phyloP scores from a whole-genome alignment of 2,888 invertebrate species.

The Lamellibrachia columna region DNA sequence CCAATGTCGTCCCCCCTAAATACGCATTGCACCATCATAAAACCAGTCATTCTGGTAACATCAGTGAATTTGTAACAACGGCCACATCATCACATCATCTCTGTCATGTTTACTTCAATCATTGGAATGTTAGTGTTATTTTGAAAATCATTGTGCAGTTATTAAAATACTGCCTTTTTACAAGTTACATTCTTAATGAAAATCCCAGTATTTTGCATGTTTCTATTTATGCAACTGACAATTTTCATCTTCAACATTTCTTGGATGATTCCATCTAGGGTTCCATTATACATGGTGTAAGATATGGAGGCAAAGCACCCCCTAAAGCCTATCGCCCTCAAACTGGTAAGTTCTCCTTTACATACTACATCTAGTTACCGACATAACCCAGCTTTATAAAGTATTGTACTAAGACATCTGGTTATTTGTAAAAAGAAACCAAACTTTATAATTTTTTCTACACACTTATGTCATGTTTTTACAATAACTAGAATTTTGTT shows the following conservation, averaged over 20 bases:
- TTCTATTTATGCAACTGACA: neutral
- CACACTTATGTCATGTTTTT: too few relatives aligned
- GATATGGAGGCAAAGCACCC: constrained; percentile 57
- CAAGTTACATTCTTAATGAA: neutral
- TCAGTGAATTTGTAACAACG: too few relatives aligned
- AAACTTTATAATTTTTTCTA: too few relatives aligned
- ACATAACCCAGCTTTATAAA: too few relatives aligned
- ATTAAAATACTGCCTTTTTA: neutral
- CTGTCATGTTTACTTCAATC: neutral
- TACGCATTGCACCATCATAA: too few relatives aligned
- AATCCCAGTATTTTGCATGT: neutral
- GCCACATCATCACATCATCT: too few relatives aligned
- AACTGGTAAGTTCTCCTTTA: constrained; percentile 47
- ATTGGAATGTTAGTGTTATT: neutral
- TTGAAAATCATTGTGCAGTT: neutral
- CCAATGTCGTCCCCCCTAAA: neutral
- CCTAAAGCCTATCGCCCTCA: constrained; percentile 54
- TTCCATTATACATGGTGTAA: constrained; percentile 57
- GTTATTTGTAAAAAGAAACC: too few relatives aligned
- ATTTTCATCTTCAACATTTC: neutral
- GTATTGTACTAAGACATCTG: too few relatives aligned
- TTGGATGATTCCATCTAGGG: constrained; percentile 50
- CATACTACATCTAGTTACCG: too few relatives aligned
- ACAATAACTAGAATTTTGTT: too few relatives aligned
- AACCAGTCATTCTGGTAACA: too few relatives aligned